Evolutionary conservation across 2,888 invertebrate genomes (phyloP), one percentile per base, ranked within the genome.

Genomic region (Tiphia femorata): DNA sequence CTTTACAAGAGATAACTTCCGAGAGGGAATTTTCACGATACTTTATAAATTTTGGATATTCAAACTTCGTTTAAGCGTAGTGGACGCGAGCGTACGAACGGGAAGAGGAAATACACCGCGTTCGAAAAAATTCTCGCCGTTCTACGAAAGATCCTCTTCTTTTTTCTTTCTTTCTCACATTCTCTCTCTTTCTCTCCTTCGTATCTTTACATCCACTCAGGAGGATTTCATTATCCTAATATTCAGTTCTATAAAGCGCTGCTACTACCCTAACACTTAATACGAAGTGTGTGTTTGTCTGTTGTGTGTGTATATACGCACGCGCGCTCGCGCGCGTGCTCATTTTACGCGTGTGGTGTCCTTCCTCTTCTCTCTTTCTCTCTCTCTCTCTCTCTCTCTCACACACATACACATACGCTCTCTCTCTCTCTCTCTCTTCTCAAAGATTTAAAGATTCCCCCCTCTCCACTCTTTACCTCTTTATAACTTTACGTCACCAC

Each of bases 161-260:
- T 37, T 8, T 4, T 2, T 19, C 17, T 6, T 5, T 38, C 20
- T 38, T 38, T 17, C 38, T 38, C 19, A 17, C 17, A 1, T 37
- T 8, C 1, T n/a, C n/a, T n/a, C n/a, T n/a, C n/a, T n/a, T n/a
- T n/a, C n/a, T n/a, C n/a, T n/a, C n/a, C n/a, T n/a, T n/a, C n/a
- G n/a, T 41, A 38, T 23, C 48, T 52, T 56, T 57, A 61, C 58
- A 66, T 62, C 53, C 60, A 69, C 67, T 66, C 64, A 62, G 61
- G 53, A 67, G 68, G 50, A 48, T 50, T 62, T 70, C 33, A 61
- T 62, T 64, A 62, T 56, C 57, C 72, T 71, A 69, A 70, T 64
- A 67, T 68, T 72, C 70, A 71, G 67, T 73, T 69, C 70, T 73
- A 74, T 61, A 59, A 74, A 71, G 73, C 73, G 70, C 70, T n/a